Conservation (phyloP, 2,888 invertebrate species). For the Amphipoea lucens region DNA sequence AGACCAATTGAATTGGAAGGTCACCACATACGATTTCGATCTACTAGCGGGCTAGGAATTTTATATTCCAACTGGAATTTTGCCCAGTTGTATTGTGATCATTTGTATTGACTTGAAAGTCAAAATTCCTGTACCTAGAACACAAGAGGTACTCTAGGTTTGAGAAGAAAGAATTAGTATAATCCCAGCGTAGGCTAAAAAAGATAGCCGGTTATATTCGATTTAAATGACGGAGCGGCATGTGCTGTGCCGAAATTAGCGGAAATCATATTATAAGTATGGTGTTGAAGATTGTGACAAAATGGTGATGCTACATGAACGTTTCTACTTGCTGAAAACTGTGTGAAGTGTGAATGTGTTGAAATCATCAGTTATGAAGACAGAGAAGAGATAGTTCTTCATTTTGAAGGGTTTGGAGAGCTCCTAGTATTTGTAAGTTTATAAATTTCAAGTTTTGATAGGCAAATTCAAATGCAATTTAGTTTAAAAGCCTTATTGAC, state of each 20-base stretch:
- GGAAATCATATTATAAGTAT: background rate
- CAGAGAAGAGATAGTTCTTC: background rate
- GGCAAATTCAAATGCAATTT: background rate
- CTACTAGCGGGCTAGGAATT: slow-evolving; percentile 14
- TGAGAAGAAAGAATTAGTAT: background rate
- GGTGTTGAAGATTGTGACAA: background rate
- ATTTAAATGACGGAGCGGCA: background rate
- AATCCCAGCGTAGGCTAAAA: background rate
- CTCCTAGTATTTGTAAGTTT: background rate
- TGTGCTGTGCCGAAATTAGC: background rate
- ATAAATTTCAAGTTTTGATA: background rate
- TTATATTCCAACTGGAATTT: background rate
- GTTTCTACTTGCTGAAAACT: background rate
- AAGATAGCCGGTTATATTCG: background rate
- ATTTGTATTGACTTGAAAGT: slow-evolving; percentile 4
- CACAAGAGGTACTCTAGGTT: background rate
- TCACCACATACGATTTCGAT: background rate
- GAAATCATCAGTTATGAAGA: background rate
- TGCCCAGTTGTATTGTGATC: slow-evolving; percentile 5
- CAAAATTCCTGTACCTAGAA: background rate
- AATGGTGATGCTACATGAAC: background rate
- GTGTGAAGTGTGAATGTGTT: background rate
- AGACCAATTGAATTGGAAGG: background rate
- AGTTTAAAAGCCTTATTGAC: background rate
- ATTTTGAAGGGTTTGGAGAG: background rate